These are phyloP conservation scores for Nesometra sesokonis DNA, from an alignment of 35 echinoderm and acorn worm species.

Conservation along the genomic window DNA sequence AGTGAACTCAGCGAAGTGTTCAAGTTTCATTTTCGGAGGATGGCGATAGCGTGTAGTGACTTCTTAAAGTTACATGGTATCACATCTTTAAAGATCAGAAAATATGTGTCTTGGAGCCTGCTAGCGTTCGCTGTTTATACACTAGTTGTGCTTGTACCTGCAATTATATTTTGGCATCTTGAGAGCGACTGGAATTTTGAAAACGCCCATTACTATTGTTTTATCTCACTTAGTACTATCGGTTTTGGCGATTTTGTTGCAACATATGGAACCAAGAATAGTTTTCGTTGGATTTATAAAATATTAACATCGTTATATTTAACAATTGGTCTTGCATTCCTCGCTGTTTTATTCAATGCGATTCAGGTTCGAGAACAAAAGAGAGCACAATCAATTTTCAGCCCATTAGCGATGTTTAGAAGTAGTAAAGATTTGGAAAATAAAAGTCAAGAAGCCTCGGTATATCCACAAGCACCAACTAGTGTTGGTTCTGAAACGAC, in stretches of 20 bases:
- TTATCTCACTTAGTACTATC: constrained; percentile 58
- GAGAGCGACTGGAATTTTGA: constrained; percentile 39
- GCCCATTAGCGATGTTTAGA: too few relatives aligned
- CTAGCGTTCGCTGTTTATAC: constrained; percentile 12
- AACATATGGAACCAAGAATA: background rate
- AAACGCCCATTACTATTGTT: constrained; percentile 33
- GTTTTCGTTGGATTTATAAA: constrained; percentile 21
- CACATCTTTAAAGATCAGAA: background rate
- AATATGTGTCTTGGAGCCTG: background rate
- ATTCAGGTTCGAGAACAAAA: background rate
- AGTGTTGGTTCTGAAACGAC: too few relatives aligned
- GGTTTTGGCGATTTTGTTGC: constrained; percentile 49
- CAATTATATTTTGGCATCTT: constrained; percentile 11
- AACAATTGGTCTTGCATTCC: constrained; percentile 1
- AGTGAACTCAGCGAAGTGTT: constrained; percentile 10
- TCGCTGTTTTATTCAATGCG: constrained; percentile 16
- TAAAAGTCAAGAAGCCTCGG: too few relatives aligned
- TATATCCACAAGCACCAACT: too few relatives aligned
- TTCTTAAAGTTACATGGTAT: background rate
- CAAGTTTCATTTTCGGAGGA: background rate
- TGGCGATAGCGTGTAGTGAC: background rate
- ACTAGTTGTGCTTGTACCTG: constrained; percentile 26
- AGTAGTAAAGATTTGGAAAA: too few relatives aligned
- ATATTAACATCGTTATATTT: constrained; percentile 13
- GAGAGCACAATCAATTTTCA: too few relatives aligned